Percentiles rank a stretch among this genome's conserved stretches.
These are phyloP conservation scores for Coleophora flavipennella DNA, from an alignment of 2,888 invertebrate species.

Conservation along the genomic window DNA sequence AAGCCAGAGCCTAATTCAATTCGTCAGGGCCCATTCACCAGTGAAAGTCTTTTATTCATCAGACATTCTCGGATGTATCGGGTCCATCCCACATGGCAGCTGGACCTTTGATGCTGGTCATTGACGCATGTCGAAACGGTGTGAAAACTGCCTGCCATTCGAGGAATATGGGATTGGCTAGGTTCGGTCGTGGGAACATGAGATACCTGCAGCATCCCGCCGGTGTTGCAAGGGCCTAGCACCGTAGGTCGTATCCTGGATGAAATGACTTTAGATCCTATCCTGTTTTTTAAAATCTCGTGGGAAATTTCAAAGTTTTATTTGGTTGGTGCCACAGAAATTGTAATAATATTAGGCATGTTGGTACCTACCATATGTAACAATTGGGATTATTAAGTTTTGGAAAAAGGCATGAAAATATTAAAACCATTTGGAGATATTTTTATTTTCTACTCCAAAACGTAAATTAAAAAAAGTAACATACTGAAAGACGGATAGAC, in stretches of 20 bases:
- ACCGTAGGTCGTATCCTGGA: conserved; percentile 3
- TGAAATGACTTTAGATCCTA: background rate
- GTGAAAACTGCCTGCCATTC: conserved; percentile 50
- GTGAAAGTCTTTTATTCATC: conserved; percentile 39
- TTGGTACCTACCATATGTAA: too few relatives aligned
- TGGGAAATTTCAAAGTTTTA: too few relatives aligned
- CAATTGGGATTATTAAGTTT: too few relatives aligned
- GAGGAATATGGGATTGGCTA: conserved; percentile 45
- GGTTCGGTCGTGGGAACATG: conserved; percentile 53
- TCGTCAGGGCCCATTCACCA: conserved; percentile 5
- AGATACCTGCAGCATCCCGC: conserved; percentile 6
- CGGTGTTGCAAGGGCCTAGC: conserved; percentile 15
- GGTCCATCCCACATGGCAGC: conserved; percentile 29
- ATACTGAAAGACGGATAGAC: background rate
- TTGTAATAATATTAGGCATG: too few relatives aligned
- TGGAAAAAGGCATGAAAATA: too few relatives aligned
- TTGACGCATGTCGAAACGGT: conserved; percentile 48
- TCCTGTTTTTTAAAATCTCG: too few relatives aligned
- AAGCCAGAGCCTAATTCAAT: too few relatives aligned
- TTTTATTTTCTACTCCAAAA: too few relatives aligned
- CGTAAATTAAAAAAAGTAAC: background rate
- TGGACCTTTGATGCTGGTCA: conserved; percentile 41
- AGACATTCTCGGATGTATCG: conserved; percentile 32
- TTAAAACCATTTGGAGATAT: too few relatives aligned
- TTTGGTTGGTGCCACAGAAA: too few relatives aligned